Evolutionary conservation across 2,797 vertebrate species (phyloP).

Genomic region (Emys orbicularis): DNA sequence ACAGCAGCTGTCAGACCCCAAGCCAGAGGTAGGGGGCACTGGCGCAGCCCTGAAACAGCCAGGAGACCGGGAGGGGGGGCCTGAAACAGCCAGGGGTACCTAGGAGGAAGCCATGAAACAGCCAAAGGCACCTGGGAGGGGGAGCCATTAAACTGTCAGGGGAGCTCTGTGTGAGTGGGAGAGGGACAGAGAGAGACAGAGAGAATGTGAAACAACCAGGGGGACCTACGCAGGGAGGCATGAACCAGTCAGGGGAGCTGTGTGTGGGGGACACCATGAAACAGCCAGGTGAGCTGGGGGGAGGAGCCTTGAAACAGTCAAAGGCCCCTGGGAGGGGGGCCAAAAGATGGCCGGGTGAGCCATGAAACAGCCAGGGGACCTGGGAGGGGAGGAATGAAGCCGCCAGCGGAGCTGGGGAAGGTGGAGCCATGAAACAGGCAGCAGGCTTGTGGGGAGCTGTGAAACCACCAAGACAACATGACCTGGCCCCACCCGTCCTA

Average conservation of each 20-base stretch:
- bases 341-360: background rate
- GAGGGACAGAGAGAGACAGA: too few relatives aligned
- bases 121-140: background rate
- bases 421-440: background rate
- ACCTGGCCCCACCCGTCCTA: background rate
- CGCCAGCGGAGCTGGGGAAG: too few relatives aligned
- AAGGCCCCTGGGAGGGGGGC: background rate
- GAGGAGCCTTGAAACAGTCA: background rate
- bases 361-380: background rate
- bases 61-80: background rate
- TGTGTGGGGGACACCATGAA: background rate
- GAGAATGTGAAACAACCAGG: background rate
- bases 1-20: background rate
- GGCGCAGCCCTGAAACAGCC: background rate
- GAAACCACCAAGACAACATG: background rate
- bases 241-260: background rate
- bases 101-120: background rate
- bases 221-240: too few relatives aligned
- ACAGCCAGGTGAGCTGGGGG: background rate
- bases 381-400: background rate
- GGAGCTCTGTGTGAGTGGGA: background rate
- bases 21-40: background rate
- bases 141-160: background rate
- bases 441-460: background rate
- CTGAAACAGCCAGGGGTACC: background rate